Base-by-base conservation (phyloP, 2,888 invertebrate genomes). In the Liodrosophila aerea region DNA sequence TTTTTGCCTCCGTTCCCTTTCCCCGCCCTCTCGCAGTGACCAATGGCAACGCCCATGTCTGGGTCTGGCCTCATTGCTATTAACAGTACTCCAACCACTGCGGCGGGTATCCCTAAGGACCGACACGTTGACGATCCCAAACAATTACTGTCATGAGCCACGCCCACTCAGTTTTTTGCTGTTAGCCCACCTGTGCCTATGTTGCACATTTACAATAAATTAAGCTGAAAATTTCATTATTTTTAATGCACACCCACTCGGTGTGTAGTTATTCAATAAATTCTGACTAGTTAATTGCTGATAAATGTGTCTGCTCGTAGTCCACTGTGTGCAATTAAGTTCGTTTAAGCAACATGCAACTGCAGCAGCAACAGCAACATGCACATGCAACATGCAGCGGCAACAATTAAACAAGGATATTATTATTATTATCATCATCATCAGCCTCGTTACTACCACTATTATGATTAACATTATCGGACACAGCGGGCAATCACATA, bases 221-320 rank as follows among this genome's bases (percentile, higher is more conserved):
- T 64, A 44, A 43, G 56, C 56, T 58, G 27, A 33, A 68, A 50
- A 75, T 64, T 64, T 62, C 54, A 72, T 81, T 75, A 72, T 56
- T 49, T 61, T 66, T 59, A 59, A 75, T 66, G 45, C 13, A 7
- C 50, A 39, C 13, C 36, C 36, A 16, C 52, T 39, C 34, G 27
- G 13, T 44, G 13, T 29, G 22, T 22, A 41, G 18, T 52, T 59
- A 58, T 64, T 34, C 27, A 39, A 57, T 47, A 43, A 67, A 40
- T 59, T 62, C 57, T 12, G 43, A 44, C 65, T 76, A 78, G 81
- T 81, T 81, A 81, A 77, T 77, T 75, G 82, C 47, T 59, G 72
- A 40, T 76, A 56, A 72, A 67, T 65, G 59, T 43, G 3, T 34
- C 18, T 15, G 39, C 12, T 31, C 43, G 39, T 40, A 36, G 39